Evolutionary conservation across 2,888 invertebrate genomes (phyloP), one percentile per base, ranked within the genome.

Genomic region (Hermaeophaga mercurialis): DNA sequence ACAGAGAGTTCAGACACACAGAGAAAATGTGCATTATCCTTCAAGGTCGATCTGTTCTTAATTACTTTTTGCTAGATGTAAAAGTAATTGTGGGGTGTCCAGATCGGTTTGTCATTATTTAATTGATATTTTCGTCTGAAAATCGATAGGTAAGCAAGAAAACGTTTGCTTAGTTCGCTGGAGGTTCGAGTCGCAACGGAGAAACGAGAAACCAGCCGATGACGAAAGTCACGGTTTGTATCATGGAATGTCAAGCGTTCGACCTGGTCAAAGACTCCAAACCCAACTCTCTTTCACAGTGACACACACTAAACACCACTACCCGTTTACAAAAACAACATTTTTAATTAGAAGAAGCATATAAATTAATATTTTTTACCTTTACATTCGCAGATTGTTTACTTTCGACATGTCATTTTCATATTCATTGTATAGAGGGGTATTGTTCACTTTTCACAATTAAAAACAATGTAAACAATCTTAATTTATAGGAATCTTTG

Each of bases 221-320:
- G 62, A 63, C 63, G 63, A 63, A 61, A 63, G 61, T 63, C 61
- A 63, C 62, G 60, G 62, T 60, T 58, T 58, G 55, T 56, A 62
- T 60, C 57, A 58, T 61, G 63, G 58, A 63, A 63, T 63, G 63
- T 56, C 61, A 58, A 60, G 58, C 60, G 50, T 41, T 41, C 52
- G 38, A 58, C 57, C 54, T 57, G 54, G 58, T 47, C 61, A 53
- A 49, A 58, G 52, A 53, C 53, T 49, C 54, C 50, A 45, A 48
- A 33, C 45, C 49, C 49, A 28, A 54, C 18, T 45, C 38, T 54
- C 38, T 38, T 41, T 56, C 48, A 52, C 47, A 43, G 15, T 15
- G 24, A 50, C 44, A 36, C 3, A 36, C n/a, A 12, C 36, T 24
- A 49, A n/a, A 33, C 33, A 33, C 3, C 3, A 36, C 36, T 17